Evolutionary conservation across 2,888 invertebrate species (phyloP).

Genomic region (Nomada ferruginata): DNA sequence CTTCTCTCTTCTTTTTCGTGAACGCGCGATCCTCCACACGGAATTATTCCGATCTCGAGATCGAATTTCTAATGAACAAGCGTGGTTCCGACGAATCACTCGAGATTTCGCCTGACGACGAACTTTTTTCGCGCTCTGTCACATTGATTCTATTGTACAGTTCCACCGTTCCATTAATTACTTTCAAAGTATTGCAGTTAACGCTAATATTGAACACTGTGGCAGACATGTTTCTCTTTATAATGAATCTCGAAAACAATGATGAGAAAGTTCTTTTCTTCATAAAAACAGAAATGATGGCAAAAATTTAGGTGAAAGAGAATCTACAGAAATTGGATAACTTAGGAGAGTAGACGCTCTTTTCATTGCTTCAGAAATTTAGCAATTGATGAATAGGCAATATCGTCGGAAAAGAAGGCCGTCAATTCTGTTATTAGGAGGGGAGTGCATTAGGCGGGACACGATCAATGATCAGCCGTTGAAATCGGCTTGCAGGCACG

Average conservation of each 20-base stretch:
- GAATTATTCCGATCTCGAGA: constrained; percentile 30
- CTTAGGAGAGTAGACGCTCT: no score
- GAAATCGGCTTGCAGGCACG: background rate
- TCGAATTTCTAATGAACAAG: constrained; percentile 23
- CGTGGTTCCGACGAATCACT: background rate
- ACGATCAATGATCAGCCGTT: background rate
- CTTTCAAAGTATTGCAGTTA: no score
- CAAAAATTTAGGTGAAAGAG: no score
- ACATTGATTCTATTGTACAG: background rate
- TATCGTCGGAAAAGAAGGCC: background rate
- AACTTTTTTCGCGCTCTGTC: background rate
- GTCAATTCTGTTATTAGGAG: background rate
- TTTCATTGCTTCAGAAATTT: no score
- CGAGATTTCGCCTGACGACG: constrained; percentile 2
- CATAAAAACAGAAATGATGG: no score
- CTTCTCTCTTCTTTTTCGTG: no score
- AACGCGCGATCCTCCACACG: constrained; percentile 8
- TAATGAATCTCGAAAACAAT: no score
- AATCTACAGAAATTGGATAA: no score
- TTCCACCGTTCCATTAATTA: background rate
- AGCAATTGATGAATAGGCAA: background rate
- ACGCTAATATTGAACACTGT: no score
- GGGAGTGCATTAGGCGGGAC: background rate
- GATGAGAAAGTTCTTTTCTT: no score
- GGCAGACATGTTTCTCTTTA: no score